These are phyloP conservation scores for Siniperca scherzeri DNA, from an alignment of 2,797 vertebrate species.

Conservation along the genomic window DNA sequence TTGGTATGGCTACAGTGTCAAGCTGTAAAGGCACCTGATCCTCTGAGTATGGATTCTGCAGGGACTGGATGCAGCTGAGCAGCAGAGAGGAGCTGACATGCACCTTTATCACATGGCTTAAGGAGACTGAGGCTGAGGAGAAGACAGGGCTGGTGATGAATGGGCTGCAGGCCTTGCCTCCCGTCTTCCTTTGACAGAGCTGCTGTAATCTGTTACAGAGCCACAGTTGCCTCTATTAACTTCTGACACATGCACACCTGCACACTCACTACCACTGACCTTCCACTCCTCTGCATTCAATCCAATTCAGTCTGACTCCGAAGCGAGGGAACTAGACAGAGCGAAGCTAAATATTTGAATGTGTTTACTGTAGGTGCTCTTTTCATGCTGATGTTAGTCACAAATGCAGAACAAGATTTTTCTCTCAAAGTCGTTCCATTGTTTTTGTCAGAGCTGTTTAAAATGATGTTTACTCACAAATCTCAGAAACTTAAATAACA, in stretches of 20 bases:
- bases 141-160: constrained; percentile 84
- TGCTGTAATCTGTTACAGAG: constrained; percentile 86
- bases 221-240: constrained; percentile 84
- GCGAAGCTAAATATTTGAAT: constrained; percentile 54
- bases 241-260: constrained; percentile 82
- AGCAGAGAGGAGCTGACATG: constrained; percentile 82
- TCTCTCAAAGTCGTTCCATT: neutral
- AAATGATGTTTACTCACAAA: constrained; percentile 25
- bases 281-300: constrained; percentile 67
- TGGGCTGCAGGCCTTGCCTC: constrained; percentile 80
- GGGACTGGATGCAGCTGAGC: constrained; percentile 82
- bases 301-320: constrained; percentile 47
- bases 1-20: constrained; percentile 52
- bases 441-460: constrained; percentile 11
- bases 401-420: constrained; percentile 1
- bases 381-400: neutral
- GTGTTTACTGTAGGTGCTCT: constrained; percentile 26
- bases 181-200: constrained; percentile 82
- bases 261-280: constrained; percentile 75
- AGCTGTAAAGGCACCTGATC: constrained; percentile 58
- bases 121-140: constrained; percentile 81
- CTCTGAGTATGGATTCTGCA: constrained; percentile 77
- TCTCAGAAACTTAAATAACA: constrained; percentile 30
- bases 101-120: constrained; percentile 85
- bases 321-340: constrained; percentile 37